Evolutionary conservation across 2,888 invertebrate species (phyloP), one percentile per base, ranked within the genome.

Genomic region (Eilema griseolum): DNA sequence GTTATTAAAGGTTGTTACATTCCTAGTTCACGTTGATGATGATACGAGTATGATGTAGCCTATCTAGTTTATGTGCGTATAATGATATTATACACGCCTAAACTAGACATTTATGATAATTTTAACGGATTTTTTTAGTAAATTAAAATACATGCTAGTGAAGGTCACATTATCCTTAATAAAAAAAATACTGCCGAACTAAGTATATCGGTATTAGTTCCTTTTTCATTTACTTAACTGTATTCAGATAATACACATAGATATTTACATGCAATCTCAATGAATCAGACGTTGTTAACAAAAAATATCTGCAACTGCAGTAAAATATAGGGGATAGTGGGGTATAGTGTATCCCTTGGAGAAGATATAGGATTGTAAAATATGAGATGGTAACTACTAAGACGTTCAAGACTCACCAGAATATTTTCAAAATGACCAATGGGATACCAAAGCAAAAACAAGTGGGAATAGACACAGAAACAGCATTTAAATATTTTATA

Each of bases 1-100:
- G n/a, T 60, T 73, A 72, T 57, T 67, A 67, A 31, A 71, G 61
- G 67, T 79, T 71, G 65, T 76, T 73, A 81, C 79, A 81, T 79
- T 79, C 82, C 82, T 79, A 72, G 72, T 67, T 63, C n/a, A 57
- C 10, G 57, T 33, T 60, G 46, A 64, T 70, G 62, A 31, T 33
- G 20, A 33, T 56, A 37, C 26, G 11, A 28, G 11, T 62, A 24
- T 26, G 37, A 41, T 41, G 41, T 7, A 41, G 11, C 24, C n/a
- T 24, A n/a, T 59, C 20, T 41, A 37, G 37, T 24, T 37, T 24
- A 11, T 16, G 46, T 7, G 16, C 20, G 46, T 46, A 46, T 46
- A 20, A 20, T 46, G 12, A 16, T 10, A 52, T 52, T n/a, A n/a
- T 52, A 52, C 16, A 41, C 16, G 41, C 14, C 20, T 46, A 46